Conservation (phyloP, 2,113 vertebrate genomes). For the Morphnarchus princeps region DNA sequence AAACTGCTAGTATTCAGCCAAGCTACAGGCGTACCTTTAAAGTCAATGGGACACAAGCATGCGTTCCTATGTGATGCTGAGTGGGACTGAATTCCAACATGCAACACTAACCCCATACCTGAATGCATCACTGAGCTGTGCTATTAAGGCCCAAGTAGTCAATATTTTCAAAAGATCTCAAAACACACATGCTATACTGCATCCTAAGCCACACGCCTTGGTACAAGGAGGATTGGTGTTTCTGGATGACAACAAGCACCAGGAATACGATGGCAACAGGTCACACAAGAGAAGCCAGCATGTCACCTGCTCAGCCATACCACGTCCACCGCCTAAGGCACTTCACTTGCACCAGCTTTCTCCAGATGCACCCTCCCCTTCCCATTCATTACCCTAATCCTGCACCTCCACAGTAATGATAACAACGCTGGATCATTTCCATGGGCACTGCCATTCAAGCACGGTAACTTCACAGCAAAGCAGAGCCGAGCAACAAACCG, state of each 20-base stretch:
- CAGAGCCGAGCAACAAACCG: background rate
- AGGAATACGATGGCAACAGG: background rate
- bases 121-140: background rate
- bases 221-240: background rate
- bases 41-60: background rate
- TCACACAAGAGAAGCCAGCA: background rate
- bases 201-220: background rate
- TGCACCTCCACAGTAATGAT: background rate
- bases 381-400: background rate
- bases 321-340: too few species aligned
- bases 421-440: background rate
- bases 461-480: background rate
- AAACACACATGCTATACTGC: background rate
- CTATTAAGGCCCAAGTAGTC: background rate
- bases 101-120: fast-evolving
- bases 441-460: background rate
- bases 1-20: background rate
- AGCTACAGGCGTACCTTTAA: background rate
- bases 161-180: background rate
- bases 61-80: background rate
- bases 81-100: background rate
- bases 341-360: background rate
- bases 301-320: background rate
- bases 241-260: background rate
- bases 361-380: background rate